A percentile compares a stretch with the other conserved stretches of the same genome.
Conservation (phyloP, 2,888 invertebrate species). For the Drosophila ezoana region DNA sequence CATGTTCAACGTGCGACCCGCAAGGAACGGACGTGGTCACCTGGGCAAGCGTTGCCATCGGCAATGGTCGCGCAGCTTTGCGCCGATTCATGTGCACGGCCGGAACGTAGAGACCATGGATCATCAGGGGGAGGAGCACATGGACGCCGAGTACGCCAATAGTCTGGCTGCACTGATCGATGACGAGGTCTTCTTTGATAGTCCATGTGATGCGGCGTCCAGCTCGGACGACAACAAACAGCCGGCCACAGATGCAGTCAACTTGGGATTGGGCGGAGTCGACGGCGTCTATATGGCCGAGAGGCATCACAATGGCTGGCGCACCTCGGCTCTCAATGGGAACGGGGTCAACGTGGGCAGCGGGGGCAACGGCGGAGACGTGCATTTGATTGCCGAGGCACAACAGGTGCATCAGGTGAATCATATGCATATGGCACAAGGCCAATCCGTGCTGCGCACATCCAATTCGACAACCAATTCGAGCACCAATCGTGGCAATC, state of each 20-base stretch:
- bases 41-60: conserved; percentile 57
- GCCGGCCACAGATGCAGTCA: conserved; percentile 16
- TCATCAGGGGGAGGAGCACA: conserved; percentile 5
- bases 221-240: conserved; percentile 42
- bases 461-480: conserved; percentile 47
- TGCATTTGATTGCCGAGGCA: conserved; percentile 47
- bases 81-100: conserved; percentile 85
- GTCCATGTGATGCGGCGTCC: conserved; percentile 64
- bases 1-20: conserved; percentile 86
- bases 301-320: conserved; percentile 82
- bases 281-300: conserved; percentile 80
- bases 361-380: conserved; percentile 38
- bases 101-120: conserved; percentile 11
- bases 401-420: conserved; percentile 26
- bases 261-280: conserved; percentile 44
- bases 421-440: conserved; percentile 48
- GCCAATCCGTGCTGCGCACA: conserved; percentile 49
- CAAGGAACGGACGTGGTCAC: conserved; percentile 8
- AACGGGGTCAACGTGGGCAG: conserved; percentile 12
- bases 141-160: conserved; percentile 78
- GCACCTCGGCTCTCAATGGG: conserved; percentile 75
- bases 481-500: conserved; percentile 86
- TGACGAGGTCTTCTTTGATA: conserved; percentile 87
- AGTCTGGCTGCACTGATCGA: conserved; percentile 84
- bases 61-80: conserved; percentile 91